Evolutionary conservation across 2,888 invertebrate species (phyloP).

Genomic region (Sphaerophoria taeniata): DNA sequence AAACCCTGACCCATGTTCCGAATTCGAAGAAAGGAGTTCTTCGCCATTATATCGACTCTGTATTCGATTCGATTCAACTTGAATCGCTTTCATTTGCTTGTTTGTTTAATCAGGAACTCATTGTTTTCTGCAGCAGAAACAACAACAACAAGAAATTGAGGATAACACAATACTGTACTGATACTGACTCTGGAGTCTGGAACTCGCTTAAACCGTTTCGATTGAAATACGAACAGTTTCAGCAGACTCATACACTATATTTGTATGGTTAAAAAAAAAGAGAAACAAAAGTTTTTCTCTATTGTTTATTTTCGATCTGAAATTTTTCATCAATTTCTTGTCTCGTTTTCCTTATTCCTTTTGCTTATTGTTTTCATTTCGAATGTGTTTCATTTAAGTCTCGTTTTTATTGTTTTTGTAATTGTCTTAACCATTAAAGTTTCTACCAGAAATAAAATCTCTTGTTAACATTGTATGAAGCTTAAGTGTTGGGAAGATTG

Average conservation of each 20-base stretch:
- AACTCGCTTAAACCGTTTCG: constrained; percentile 28
- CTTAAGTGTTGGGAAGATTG: too few species aligned
- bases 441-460: too few species aligned
- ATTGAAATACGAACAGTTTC: constrained; percentile 32
- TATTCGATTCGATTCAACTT: not conserved
- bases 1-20: not conserved
- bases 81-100: constrained; percentile 30
- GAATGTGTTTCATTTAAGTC: constrained; percentile 28
- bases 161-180: too few species aligned
- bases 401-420: constrained; percentile 45
- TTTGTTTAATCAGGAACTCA: constrained; percentile 59
- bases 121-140: constrained; percentile 39
- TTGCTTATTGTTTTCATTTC: constrained; percentile 37
- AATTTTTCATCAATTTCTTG: constrained; percentile 61
- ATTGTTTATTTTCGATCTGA: constrained; percentile 60
- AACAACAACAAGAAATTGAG: not conserved
- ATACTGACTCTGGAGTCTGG: too few species aligned
- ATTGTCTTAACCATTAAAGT: constrained; percentile 34
- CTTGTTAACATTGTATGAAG: too few species aligned
- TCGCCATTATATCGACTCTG: not conserved
- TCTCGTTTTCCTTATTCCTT: constrained; percentile 35
- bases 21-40: too few species aligned
- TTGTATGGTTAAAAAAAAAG: too few species aligned
- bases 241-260: constrained; percentile 12
- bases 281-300: constrained; percentile 28